Evolutionary conservation across 2,113 vertebrate genomes (phyloP).

Genomic region (Tychaedon coryphoeus): DNA sequence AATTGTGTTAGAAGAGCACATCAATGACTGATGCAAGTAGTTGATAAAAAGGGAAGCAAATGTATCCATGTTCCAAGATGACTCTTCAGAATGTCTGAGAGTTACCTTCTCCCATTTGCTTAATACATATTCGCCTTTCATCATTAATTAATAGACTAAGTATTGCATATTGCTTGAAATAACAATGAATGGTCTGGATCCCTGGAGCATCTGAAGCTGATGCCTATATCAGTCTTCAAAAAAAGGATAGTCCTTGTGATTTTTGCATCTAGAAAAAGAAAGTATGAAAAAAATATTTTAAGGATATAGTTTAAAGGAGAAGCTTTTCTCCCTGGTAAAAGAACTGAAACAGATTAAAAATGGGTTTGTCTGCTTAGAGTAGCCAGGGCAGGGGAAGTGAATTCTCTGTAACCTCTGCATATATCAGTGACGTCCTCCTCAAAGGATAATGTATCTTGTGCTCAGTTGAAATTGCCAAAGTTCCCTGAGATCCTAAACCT

Average conservation of each 20-base stretch:
- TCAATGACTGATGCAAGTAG: background rate
- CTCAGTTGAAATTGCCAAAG: background rate
- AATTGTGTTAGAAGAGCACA: background rate
- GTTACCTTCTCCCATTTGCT: background rate
- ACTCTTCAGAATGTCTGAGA: background rate
- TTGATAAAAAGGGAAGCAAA: background rate
- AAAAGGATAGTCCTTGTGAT: background rate
- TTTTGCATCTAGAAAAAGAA: background rate
- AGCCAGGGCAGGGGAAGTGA: background rate
- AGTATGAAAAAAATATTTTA: background rate
- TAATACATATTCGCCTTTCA: background rate
- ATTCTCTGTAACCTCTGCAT: background rate
- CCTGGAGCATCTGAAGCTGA: background rate
- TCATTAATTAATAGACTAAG: background rate
- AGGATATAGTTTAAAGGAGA: background rate
- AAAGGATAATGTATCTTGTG: background rate
- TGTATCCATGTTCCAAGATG: accelerated
- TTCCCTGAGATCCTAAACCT: accelerated
- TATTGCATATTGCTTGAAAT: background rate
- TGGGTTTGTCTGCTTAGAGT: accelerated
- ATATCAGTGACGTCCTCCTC: background rate
- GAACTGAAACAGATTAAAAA: background rate
- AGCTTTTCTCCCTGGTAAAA: background rate
- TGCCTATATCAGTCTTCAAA: background rate
- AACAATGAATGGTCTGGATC: background rate